Percentiles rank a stretch among this genome's conserved stretches.
These are phyloP conservation scores for Dromas ardeola DNA, from an alignment of 2,113 vertebrate species.

Conservation along the genomic window DNA sequence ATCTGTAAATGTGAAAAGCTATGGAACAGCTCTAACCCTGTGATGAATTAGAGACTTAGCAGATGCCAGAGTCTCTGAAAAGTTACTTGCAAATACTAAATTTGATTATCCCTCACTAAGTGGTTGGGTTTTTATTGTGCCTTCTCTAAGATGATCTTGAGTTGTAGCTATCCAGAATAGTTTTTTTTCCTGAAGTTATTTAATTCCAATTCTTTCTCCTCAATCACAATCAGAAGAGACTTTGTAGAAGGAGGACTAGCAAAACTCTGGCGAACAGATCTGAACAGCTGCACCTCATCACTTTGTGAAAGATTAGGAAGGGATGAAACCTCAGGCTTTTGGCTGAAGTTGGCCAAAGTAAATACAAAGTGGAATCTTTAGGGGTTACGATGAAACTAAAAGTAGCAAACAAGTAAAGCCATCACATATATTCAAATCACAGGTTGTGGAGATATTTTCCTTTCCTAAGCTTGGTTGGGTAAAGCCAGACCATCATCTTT, in stretches of 20 bases:
- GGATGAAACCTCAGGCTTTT: neutral
- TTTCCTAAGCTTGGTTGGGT: neutral
- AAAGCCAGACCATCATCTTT: neutral
- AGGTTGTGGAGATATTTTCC: neutral
- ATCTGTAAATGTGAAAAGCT: neutral
- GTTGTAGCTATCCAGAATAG: neutral
- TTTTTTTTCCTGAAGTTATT: neutral
- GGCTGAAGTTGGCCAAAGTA: constrained; percentile 13
- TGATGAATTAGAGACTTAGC: neutral
- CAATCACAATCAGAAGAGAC: neutral
- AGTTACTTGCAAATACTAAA: neutral
- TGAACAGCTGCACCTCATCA: constrained; percentile 34
- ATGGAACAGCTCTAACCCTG: neutral
- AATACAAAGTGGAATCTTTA: neutral
- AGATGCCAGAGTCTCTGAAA: neutral
- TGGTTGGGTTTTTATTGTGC: neutral
- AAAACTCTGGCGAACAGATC: constrained; percentile 8
- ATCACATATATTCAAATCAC: neutral
- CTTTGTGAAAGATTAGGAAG: neutral
- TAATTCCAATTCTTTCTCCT: constrained; percentile 8
- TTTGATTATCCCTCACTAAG: neutral
- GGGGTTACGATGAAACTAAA: neutral
- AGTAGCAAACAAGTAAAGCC: neutral
- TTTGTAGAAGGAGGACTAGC: neutral
- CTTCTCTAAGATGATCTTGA: neutral